These are phyloP conservation scores for Natator depressus DNA, from an alignment of 2,113 vertebrate species.

Conservation along the genomic window DNA sequence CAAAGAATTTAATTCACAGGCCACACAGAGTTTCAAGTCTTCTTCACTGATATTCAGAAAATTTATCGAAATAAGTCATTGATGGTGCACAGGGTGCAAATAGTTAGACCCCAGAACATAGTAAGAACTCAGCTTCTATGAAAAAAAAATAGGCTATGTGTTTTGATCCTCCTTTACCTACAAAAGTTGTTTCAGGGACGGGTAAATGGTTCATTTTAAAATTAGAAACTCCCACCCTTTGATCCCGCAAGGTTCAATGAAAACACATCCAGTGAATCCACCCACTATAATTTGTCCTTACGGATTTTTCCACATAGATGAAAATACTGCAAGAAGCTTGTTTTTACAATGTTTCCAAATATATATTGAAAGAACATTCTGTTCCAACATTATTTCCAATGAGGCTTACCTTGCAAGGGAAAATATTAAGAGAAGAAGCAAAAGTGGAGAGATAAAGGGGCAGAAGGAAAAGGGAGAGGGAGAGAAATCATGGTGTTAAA, in stretches of 20 bases:
- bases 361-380: accelerated
- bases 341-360: background rate
- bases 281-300: background rate
- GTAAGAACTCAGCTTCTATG: background rate
- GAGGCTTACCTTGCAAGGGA: background rate
- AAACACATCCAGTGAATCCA: background rate
- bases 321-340: background rate
- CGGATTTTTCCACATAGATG: background rate
- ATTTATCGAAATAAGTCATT: background rate
- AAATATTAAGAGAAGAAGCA: accelerated
- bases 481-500: background rate
- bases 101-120: background rate
- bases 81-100: background rate
- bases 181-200: background rate
- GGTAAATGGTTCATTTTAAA: background rate
- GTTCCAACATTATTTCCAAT: background rate
- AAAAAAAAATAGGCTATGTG: background rate
- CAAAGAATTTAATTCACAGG: background rate
- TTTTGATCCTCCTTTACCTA: background rate
- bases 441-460: background rate
- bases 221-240: background rate
- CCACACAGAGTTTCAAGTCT: background rate
- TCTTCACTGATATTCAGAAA: background rate
- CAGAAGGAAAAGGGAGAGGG: background rate
- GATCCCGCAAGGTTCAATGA: background rate